Conservation (phyloP, 2,113 vertebrate species). For the Anolis sagrei region DNA sequence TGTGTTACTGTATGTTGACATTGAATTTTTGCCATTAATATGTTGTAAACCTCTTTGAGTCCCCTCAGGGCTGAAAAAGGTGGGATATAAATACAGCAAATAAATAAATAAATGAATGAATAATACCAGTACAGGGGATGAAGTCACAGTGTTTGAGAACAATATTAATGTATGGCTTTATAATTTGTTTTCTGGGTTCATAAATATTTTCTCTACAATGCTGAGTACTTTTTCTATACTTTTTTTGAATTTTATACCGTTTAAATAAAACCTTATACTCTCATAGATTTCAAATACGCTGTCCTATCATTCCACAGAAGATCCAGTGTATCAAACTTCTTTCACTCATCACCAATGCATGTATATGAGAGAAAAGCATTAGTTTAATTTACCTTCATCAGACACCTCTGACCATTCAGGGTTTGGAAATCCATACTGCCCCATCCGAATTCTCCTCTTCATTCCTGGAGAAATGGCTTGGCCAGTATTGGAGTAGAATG, state of each 20-base stretch:
- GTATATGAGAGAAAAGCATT: background rate
- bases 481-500: constrained; percentile 98
- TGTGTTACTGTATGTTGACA: no score
- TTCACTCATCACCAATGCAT: background rate
- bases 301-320: background rate
- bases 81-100: no score
- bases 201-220: background rate
- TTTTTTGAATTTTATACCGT: background rate
- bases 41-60: no score
- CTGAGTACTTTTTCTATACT: background rate
- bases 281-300: background rate
- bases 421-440: constrained; percentile 96
- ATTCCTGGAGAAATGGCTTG: constrained; percentile 98
- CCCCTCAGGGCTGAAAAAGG: no score
- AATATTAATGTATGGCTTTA: background rate
- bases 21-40: no score
- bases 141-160: background rate
- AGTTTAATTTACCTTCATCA: constrained; percentile 85
- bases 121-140: background rate
- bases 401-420: constrained; percentile 98
- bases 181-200: background rate
- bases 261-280: background rate
- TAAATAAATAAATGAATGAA: no score
- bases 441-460: constrained; percentile 98
- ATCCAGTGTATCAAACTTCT: background rate